Evolutionary conservation across 2,113 vertebrate genomes (phyloP), one percentile per base, ranked within the genome.

Genomic region (Acrocephalus kingi): DNA sequence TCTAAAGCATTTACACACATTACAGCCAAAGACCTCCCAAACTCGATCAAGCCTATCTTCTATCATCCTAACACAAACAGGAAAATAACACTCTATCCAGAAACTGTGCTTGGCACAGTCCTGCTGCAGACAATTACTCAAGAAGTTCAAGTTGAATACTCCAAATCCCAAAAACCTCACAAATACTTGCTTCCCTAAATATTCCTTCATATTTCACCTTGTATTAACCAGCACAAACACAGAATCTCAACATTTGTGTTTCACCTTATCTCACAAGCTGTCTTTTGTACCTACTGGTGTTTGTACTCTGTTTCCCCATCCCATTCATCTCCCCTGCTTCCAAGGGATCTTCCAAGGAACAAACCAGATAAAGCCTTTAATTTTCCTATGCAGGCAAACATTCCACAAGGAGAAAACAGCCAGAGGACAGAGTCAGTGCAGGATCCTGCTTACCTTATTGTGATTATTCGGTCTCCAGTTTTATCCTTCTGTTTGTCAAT

Each of bases 401-500:
- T 30, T 64, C 22, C 12, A 23, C 15, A n/a, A 19, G 2, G 9
- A 56, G 41, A 43, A 41, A 39, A 24, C 0, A 6, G 10, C 22
- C 59, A 11, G 2, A 25, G 11, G n/a, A 86, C 6, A 0, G 2
- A 66, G 51, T 23, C 15, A 15, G 25, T 3, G 22, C 3, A 48
- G 69, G 23, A 23, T 39, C 37, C 23, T 8, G 27, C 94, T 96
- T 98, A 99, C 99, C 99, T 99, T 96, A 99, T 99, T 4, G 99
- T 99, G 98, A 99, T 99, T 97, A 99, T 99, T 96, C 99, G 98
- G 93, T 99, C 99, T 93, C 99, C 99, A 22, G 99, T 99, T 97
- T 99, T 99, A 98, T 99, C 99, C 96, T 99, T 99, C 97, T 99
- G 99, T 87, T 99, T 99, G 98, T 99, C 99, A 28, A 99, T 99